phyloP scores from a whole-genome alignment of 2,888 invertebrate genomes.

The Stramonita haemastoma region DNA sequence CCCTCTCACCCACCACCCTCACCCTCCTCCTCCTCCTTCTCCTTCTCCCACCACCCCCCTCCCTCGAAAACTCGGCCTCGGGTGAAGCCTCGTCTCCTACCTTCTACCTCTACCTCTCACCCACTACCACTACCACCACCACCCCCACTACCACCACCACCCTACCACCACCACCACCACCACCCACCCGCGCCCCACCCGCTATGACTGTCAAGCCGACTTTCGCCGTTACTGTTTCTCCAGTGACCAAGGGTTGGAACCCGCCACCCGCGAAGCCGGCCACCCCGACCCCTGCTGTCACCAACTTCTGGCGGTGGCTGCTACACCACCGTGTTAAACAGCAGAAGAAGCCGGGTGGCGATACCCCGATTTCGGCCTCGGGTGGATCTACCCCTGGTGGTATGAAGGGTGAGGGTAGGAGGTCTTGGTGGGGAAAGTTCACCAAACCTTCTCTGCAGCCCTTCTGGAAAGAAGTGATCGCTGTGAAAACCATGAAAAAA shows the following conservation, averaged over 20 bases:
- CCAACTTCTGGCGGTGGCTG: slow-evolving; percentile 36
- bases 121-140: neutral
- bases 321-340: neutral
- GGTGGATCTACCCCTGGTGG: neutral
- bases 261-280: too few relatives aligned
- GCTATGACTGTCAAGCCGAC: too few relatives aligned
- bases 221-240: too few relatives aligned
- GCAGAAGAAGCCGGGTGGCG: neutral
- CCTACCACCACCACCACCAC: neutral
- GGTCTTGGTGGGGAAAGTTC: neutral
- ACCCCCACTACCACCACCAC: neutral
- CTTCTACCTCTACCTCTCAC: too few relatives aligned
- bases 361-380: neutral
- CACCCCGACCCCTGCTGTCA: neutral
- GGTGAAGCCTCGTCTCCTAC: too few relatives aligned
- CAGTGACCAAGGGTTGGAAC: neutral
- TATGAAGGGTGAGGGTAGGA: neutral
- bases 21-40: neutral
- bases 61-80: neutral
- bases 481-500: neutral
- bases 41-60: neutral
- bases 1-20: neutral
- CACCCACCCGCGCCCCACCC: neutral
- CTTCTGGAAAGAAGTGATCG: slow-evolving; percentile 20
- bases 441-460: neutral